Base-by-base conservation (phyloP, 2,113 vertebrate species). In the Chaenogobius annularis region DNA sequence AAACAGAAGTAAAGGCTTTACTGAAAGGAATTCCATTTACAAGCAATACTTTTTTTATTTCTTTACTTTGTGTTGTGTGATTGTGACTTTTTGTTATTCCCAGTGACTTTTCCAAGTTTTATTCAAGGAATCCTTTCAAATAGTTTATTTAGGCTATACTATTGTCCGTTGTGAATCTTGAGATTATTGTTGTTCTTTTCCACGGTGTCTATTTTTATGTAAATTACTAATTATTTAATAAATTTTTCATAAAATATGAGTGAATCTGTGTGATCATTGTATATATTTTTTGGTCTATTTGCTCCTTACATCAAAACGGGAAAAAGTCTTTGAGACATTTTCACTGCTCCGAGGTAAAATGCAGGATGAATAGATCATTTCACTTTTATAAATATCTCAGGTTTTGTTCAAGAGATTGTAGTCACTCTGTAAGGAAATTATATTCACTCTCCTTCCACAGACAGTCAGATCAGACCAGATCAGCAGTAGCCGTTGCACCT, bases 161-260 rank as follows among this genome's bases (percentile, higher is more conserved):
- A 94, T 92, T 94, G 73, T 95, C 92, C 94, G 95, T 91, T 94
- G 94, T 96, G 87, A 96, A 93, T 96, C 95, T 95, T 96, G 95
- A 95, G 93, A 95, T 96, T 98, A 98, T 98, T 96, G 96, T 76
- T 95, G 37, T 40, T 11, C 2, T 47, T 80, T 72, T 56, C 69
- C 69, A 77, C 93, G 95, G 94, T 98, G 95, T 94, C 96, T 95
- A 96, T 95, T 87, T 89, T 95, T 94, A 95, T 94, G 95, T 95
- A 95, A 80, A 94, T 95, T 95, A 94, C 93, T 94, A 93, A 97
- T 95, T 94, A 95, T 97, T 97, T 89, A 98, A 99, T 98, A 98
- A 98, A 99, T 96, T 94, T 96, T 94, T 95, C 95, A 95, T 94
- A 95, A 95, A 94, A 95, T 87, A 31, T 31, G 26, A 31, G 4